Evolutionary conservation across 2,888 invertebrate genomes (phyloP).

Genomic region (Drosophila neoperkinsi): DNA sequence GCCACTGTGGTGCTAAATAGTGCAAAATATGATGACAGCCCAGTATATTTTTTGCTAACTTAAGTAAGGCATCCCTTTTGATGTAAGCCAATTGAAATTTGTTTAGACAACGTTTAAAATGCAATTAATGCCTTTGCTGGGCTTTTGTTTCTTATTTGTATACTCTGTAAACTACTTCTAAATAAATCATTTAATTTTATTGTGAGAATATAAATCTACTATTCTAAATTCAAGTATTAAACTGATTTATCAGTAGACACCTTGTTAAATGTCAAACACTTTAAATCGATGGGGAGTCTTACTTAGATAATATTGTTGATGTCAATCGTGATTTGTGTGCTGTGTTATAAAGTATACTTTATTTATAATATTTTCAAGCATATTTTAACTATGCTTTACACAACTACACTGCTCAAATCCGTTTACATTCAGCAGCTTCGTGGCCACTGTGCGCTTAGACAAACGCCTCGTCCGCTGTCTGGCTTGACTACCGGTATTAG

Average conservation of each 20-base stretch:
- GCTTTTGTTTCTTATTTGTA: not conserved
- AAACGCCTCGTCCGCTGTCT: conserved; percentile 39
- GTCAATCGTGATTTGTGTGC: not conserved
- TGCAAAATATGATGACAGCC: not conserved
- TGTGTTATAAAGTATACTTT: no score
- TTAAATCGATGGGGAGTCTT: no score
- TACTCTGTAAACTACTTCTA: not conserved
- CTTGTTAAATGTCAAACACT: not conserved
- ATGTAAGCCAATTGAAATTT: not conserved
- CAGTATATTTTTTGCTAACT: not conserved
- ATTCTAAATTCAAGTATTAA: not conserved
- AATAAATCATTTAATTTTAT: not conserved
- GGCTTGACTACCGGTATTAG: conserved; percentile 74
- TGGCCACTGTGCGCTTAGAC: conserved; percentile 42
- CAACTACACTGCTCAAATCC: not conserved
- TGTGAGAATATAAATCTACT: not conserved
- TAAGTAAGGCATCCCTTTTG: not conserved
- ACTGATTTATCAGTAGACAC: not conserved
- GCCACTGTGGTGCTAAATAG: conserved; percentile 46
- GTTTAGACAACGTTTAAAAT: not conserved
- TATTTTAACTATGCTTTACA: not conserved
- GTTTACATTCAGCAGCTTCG: not conserved
- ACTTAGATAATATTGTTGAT: not conserved
- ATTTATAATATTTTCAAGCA: not conserved
- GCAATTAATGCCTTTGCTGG: not conserved